Conservation (phyloP, 2,797 vertebrate genomes). For the Mormyrus hasselquistii region DNA sequence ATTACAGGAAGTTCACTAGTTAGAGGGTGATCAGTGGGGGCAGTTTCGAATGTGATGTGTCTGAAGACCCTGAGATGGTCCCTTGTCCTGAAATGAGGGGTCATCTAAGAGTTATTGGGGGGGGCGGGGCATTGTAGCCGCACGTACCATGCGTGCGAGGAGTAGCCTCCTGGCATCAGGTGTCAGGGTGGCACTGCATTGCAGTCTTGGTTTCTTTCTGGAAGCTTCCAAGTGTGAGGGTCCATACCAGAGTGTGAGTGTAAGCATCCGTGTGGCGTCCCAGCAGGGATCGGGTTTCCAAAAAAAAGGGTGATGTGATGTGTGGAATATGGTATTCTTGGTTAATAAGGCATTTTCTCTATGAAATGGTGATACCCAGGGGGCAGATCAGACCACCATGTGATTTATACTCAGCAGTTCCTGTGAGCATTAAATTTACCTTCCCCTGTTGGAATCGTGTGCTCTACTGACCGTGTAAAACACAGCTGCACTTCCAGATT, state of each 20-base stretch:
- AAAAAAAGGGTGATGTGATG: not conserved
- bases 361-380: not conserved
- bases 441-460: not conserved
- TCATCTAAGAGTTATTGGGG: not conserved
- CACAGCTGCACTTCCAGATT: not conserved
- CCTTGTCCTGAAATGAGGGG: not conserved
- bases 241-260: not conserved
- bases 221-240: not conserved
- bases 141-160: not conserved
- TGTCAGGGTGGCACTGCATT: not conserved
- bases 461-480: not conserved
- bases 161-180: not conserved
- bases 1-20: not conserved
- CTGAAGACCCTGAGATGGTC: not conserved
- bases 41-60: not conserved
- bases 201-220: not conserved
- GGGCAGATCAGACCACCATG: not conserved
- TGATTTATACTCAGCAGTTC: not conserved
- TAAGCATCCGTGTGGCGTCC: not conserved
- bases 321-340: not conserved
- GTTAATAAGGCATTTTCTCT: not conserved
- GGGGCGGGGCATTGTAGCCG: not conserved
- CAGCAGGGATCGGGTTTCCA: not conserved
- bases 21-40: not conserved
- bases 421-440: not conserved